A percentile compares a stretch with the other conserved stretches of the same genome.
Conservation (phyloP, 2,888 invertebrate genomes). For the Platypus cylindrus region DNA sequence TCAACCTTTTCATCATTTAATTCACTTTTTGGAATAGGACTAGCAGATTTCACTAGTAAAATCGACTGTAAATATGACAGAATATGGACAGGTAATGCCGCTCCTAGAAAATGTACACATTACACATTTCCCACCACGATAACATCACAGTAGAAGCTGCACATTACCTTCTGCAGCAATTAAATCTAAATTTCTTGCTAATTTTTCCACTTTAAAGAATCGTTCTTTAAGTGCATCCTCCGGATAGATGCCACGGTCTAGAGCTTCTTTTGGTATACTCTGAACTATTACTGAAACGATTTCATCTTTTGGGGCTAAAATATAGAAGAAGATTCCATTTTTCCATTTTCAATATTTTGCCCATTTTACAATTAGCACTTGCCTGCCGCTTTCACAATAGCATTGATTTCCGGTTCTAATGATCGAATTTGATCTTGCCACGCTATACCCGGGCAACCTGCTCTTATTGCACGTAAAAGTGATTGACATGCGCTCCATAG, state of each 20-base stretch:
- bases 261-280: conserved; percentile 65
- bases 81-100: conserved; percentile 67
- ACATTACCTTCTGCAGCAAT: conserved; percentile 60
- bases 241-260: conserved; percentile 72
- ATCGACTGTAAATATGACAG: conserved; percentile 85
- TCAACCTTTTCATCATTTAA: conserved; percentile 61
- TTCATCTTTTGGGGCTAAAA: conserved; percentile 56
- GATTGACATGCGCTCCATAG: conserved; percentile 92
- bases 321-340: no score
- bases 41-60: conserved; percentile 54
- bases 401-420: conserved; percentile 54
- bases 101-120: conserved; percentile 40
- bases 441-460: conserved; percentile 43
- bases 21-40: conserved; percentile 61
- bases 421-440: conserved; percentile 48
- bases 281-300: conserved; percentile 66
- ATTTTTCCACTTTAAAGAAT: conserved; percentile 68
- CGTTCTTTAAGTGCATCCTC: conserved; percentile 76
- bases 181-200: conserved; percentile 73
- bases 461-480: conserved; percentile 61
- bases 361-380: no score
- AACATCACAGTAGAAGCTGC: no score
- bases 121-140: no score
- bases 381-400: conserved; percentile 66
- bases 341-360: no score